These are phyloP conservation scores for Chloebia gouldiae DNA, from an alignment of 2,113 vertebrate genomes.

Conservation along the genomic window DNA sequence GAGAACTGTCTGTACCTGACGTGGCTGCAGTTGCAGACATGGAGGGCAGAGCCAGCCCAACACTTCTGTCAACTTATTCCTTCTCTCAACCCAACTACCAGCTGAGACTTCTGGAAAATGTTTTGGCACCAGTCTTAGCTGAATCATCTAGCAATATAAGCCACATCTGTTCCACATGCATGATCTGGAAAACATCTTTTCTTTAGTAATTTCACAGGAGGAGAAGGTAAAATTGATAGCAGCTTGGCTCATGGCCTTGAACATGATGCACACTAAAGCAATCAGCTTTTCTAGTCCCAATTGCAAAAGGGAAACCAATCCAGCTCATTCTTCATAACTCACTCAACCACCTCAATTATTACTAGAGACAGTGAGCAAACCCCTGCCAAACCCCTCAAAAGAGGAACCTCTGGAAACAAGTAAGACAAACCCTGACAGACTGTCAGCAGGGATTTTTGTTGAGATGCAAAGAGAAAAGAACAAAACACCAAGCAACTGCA, in stretches of 20 bases:
- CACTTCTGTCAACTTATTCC: neutral
- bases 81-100: neutral
- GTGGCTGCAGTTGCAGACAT: neutral
- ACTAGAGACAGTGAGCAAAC: neutral
- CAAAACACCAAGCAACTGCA: neutral
- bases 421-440: neutral
- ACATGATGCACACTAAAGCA: neutral
- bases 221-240: slow-evolving; percentile 2
- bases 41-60: neutral
- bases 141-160: slow-evolving; percentile 24
- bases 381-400: neutral
- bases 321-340: neutral
- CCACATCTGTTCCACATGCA: slow-evolving; percentile 23
- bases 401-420: neutral
- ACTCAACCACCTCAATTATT: neutral
- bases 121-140: slow-evolving; percentile 18
- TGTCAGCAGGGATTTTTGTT: neutral
- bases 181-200: slow-evolving; percentile 22
- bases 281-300: neutral
- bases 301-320: neutral
- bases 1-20: neutral
- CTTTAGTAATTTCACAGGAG: slow-evolving; percentile 34
- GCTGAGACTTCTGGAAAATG: neutral
- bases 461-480: neutral
- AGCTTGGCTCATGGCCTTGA: neutral